Evolutionary conservation across 2,797 vertebrate species (phyloP).

Genomic region (Salarias fasciatus): DNA sequence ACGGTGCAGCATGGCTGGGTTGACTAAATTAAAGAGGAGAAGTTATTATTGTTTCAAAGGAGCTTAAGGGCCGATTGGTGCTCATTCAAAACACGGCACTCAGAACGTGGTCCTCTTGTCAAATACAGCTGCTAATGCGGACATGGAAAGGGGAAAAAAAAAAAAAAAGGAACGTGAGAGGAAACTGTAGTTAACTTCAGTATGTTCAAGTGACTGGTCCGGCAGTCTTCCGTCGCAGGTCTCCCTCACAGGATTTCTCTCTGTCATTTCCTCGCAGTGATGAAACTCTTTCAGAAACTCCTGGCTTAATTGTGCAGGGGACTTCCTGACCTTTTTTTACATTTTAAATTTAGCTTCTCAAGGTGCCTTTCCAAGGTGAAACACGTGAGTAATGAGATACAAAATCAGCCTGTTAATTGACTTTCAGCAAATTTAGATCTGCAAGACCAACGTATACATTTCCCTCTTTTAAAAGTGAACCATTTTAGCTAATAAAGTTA

Average conservation of each 20-base stretch:
- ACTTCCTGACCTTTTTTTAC: slow-evolving; percentile 85
- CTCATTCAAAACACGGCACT: slow-evolving; percentile 35
- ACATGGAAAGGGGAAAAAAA: slow-evolving; percentile 1
- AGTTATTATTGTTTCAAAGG: slow-evolving; percentile 74
- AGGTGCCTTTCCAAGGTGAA: slow-evolving; percentile 87
- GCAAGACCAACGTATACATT: slow-evolving; percentile 81
- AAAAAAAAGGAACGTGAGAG: neutral
- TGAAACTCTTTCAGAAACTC: slow-evolving; percentile 75
- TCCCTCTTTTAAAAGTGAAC: slow-evolving; percentile 80
- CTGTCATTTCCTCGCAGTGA: slow-evolving; percentile 68
- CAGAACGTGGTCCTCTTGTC: slow-evolving; percentile 10
- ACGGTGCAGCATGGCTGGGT: slow-evolving; percentile 51
- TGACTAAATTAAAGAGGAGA: slow-evolving; percentile 73
- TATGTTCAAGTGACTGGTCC: slow-evolving; percentile 44
- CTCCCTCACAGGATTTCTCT: slow-evolving; percentile 53
- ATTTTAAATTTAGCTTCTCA: slow-evolving; percentile 86
- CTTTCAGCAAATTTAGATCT: slow-evolving; percentile 83
- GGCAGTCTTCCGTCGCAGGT: slow-evolving; percentile 30
- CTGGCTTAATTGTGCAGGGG: slow-evolving; percentile 82
- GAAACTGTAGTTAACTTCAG: slow-evolving; percentile 63
- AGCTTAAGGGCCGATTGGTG: slow-evolving; percentile 62
- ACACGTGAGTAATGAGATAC: slow-evolving; percentile 85
- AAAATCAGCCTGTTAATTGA: slow-evolving; percentile 86
- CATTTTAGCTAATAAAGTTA: slow-evolving; percentile 86
- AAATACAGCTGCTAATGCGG: slow-evolving; percentile 30